Conservation (phyloP, 2,797 vertebrate genomes). For the Eutrigla gurnardus region DNA sequence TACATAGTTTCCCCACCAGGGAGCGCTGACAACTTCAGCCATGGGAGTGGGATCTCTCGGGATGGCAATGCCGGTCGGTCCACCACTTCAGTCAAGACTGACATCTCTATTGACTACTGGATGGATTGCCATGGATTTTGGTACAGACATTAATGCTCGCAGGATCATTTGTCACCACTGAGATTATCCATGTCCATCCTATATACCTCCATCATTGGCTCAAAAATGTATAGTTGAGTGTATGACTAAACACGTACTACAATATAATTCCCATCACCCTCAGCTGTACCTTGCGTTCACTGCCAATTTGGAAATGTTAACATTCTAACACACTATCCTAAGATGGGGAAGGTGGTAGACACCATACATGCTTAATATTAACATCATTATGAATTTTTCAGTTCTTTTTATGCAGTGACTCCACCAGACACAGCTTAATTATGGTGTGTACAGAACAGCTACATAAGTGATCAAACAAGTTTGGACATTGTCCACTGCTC, state of each 20-base stretch:
- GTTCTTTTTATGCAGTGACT: not conserved
- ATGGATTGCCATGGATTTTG: not conserved
- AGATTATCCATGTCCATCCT: not conserved
- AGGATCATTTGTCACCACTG: no score
- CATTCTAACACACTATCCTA: not conserved
- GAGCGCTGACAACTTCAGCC: not conserved
- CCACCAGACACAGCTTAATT: not conserved
- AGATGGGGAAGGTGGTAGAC: not conserved
- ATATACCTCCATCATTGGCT: fast-evolving
- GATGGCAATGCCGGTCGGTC: not conserved
- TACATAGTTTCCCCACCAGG: not conserved
- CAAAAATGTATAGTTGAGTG: not conserved
- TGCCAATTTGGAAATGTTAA: not conserved
- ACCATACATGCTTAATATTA: not conserved
- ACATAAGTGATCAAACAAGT: constrained; percentile 21
- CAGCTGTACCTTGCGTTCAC: not conserved
- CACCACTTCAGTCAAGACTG: not conserved
- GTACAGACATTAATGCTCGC: not conserved
- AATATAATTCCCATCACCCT: not conserved
- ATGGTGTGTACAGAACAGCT: not conserved
- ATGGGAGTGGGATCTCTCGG: not conserved
- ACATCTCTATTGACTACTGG: not conserved
- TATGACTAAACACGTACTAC: not conserved
- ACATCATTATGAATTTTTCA: not conserved
- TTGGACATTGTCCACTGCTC: not conserved